Evolutionary conservation across 2,797 vertebrate genomes (phyloP), one percentile per base, ranked within the genome.

Genomic region (Uromys caudimaculatus): DNA sequence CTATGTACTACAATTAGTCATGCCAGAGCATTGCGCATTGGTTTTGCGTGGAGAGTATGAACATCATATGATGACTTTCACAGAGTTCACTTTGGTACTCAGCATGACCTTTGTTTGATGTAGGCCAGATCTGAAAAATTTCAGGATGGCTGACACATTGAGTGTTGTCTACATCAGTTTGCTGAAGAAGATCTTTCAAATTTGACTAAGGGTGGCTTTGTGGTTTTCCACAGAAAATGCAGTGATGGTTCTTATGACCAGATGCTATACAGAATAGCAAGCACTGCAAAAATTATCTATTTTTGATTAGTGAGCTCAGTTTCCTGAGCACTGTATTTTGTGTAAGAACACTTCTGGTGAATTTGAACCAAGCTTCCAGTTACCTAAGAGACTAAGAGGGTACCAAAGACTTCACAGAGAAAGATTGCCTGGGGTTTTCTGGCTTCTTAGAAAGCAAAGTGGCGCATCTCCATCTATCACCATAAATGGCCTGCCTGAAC

Each of bases 401-500:
- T 89, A 60, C 67, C 95, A 95, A 98, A 84, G 58, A 44, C 32
- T 95, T 75, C 73, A 50, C 76, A 83, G 79, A 95, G 76, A 90
- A 73, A 90, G 94, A 75, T 92, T 91, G 38, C 50, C 73, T 23
- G 0, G 41, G 54, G 32, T 24, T 35, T 38, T 83, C 38, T 62
- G 47, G 96, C 94, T 97, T 98, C 98, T 97, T 97, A 97, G 96
- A 98, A 98, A 98, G 97, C 97, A 97, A 96, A 97, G 91, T 67
- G 96, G 96, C 94, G 90, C 85, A 95, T 97, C 87, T 96, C 97
- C 98, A 98, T 98, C 97, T 96, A 98, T 98, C 98, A 98, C 98
- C 97, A 97, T 98, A 98, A 98, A 98, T 98, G 97, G 98, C 95
- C 97, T 94, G 97, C 96, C 97, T 87, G 95, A 96, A 98, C 96